Conservation (phyloP, 1,140 invertebrate species). For the Oreohelix idahoensis region DNA sequence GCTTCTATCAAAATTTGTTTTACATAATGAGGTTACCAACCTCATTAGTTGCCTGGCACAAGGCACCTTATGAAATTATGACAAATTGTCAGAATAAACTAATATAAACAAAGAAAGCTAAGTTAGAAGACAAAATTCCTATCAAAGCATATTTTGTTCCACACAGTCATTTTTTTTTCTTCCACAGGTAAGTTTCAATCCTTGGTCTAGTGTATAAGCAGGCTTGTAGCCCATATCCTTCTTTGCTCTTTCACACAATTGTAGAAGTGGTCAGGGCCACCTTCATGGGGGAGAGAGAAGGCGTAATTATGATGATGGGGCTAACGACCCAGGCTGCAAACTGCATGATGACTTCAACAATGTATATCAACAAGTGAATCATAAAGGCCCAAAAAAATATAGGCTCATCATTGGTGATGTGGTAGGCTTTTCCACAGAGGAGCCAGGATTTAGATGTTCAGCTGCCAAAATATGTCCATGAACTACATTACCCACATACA, state of each 20-base stretch:
- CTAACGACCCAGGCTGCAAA: slow-evolving; percentile 53
- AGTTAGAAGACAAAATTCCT: too few relatives aligned
- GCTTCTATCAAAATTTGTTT: too few relatives aligned
- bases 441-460: slow-evolving; percentile 50
- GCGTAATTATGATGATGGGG: slow-evolving; percentile 52
- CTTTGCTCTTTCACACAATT: slow-evolving; percentile 61
- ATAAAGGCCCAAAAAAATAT: slow-evolving; percentile 67
- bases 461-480: slow-evolving; percentile 65
- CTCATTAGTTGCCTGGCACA: too few relatives aligned
- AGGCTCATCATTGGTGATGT: slow-evolving; percentile 69
- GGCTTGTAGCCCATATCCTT: slow-evolving; percentile 58
- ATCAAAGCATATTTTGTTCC: too few relatives aligned
- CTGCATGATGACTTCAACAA: slow-evolving; percentile 56
- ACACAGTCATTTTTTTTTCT: neutral
- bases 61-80: too few relatives aligned
- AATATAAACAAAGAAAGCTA: too few relatives aligned
- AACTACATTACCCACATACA: slow-evolving; percentile 66
- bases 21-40: too few relatives aligned
- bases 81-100: too few relatives aligned
- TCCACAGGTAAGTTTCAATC: slow-evolving; percentile 43
- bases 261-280: slow-evolving; percentile 66
- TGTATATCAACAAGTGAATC: slow-evolving; percentile 57
- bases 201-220: slow-evolving; percentile 54
- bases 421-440: slow-evolving; percentile 60
- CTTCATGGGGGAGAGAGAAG: slow-evolving; percentile 65